phyloP scores from a whole-genome alignment of 2,113 vertebrate species.

The Aphyosemion australe region DNA sequence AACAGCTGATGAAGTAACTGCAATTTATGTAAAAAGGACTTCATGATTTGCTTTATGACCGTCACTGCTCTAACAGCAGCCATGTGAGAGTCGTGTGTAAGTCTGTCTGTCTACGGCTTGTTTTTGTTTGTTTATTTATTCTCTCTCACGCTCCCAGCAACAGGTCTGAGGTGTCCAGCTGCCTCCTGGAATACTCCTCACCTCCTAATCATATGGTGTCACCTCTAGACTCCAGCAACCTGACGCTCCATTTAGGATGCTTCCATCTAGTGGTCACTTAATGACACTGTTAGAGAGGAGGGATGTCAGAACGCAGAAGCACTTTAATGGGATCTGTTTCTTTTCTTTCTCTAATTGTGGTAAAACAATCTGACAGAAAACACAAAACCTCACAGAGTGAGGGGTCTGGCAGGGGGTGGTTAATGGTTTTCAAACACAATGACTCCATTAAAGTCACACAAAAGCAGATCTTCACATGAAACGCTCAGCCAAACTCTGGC shows the following conservation, averaged over 20 bases:
- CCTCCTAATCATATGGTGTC: slow-evolving; percentile 60
- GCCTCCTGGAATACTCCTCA: not conserved
- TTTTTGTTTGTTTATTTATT: too few species aligned
- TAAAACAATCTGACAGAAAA: slow-evolving; percentile 11
- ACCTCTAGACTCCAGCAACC: slow-evolving; percentile 43
- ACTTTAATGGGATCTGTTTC: not conserved
- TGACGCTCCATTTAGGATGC: slow-evolving; percentile 62
- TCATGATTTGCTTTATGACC: too few species aligned
- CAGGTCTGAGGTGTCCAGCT: not conserved
- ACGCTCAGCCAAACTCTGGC: not conserved
- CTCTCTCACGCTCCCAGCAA: not conserved
- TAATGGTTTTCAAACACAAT: slow-evolving; percentile 26
- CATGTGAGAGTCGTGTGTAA: too few species aligned
- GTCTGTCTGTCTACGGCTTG: too few species aligned
- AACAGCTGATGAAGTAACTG: not conserved
- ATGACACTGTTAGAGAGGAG: slow-evolving; percentile 20
- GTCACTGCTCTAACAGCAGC: too few species aligned
- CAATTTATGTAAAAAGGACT: too few species aligned
- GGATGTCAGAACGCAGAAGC: not conserved
- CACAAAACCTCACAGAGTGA: not conserved
- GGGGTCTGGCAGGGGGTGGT: slow-evolving; percentile 5
- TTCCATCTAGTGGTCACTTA: slow-evolving; percentile 78
- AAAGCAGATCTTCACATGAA: slow-evolving; percentile 26
- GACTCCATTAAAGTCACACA: slow-evolving; percentile 30
- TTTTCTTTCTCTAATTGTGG: slow-evolving; percentile 4